These are phyloP conservation scores for Lacerta bilineata DNA, from an alignment of 2,797 vertebrate genomes.

Conservation along the genomic window DNA sequence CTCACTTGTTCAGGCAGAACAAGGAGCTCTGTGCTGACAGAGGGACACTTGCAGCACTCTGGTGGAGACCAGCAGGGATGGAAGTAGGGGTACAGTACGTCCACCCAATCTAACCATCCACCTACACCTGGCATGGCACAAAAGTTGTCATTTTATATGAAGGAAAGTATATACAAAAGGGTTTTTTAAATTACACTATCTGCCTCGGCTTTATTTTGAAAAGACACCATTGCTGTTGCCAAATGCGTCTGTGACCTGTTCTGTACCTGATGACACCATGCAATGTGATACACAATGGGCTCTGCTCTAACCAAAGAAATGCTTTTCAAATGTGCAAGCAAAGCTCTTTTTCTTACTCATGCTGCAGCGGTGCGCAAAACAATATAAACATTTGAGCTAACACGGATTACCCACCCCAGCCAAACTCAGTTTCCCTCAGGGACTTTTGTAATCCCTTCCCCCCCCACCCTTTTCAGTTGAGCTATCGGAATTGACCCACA, in stretches of 20 bases:
- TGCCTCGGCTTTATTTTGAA: slow-evolving; percentile 19
- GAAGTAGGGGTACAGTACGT: no score
- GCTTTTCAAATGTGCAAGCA: slow-evolving; percentile 29
- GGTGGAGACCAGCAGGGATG: no score
- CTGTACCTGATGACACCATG: not conserved
- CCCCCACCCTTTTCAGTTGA: slow-evolving; percentile 13
- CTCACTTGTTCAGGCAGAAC: no score
- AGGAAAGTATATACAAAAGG: not conserved
- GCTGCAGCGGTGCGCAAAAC: slow-evolving; percentile 44
- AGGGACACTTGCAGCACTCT: no score
- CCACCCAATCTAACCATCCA: no score
- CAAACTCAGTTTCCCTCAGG: slow-evolving; percentile 66
- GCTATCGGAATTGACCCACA: slow-evolving; percentile 54
- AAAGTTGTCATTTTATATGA: slow-evolving; percentile 8
- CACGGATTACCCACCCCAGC: slow-evolving; percentile 43
- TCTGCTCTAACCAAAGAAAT: slow-evolving; percentile 42
- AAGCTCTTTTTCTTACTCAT: not conserved
- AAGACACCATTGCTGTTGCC: slow-evolving; percentile 26
- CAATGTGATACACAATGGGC: not conserved
- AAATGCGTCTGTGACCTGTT: slow-evolving; percentile 21
- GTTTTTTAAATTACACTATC: slow-evolving; percentile 21
- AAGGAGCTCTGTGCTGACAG: no score
- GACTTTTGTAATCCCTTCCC: slow-evolving; percentile 52
- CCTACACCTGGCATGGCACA: no score
- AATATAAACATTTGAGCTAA: slow-evolving; percentile 52